These are phyloP conservation scores for Labrus mixtus DNA, from an alignment of 2,113 vertebrate species.

Conservation along the genomic window DNA sequence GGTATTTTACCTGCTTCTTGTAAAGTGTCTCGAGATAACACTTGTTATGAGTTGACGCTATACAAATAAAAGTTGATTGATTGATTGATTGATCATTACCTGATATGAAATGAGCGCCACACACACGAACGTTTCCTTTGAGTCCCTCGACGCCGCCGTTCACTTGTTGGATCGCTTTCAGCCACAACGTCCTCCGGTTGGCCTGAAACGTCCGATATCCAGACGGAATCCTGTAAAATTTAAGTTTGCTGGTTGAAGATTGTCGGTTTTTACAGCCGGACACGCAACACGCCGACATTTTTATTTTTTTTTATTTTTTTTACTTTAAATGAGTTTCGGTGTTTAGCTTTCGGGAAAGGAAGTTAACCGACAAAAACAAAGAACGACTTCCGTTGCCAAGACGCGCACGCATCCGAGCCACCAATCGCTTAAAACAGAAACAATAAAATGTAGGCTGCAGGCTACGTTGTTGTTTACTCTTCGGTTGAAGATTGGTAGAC, in stretches of 20 bases:
- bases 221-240: conserved; percentile 53
- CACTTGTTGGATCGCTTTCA: conserved; percentile 23
- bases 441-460: no score
- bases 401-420: conserved; percentile 45
- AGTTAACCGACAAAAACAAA: not conserved
- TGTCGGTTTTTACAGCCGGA: conserved; percentile 36
- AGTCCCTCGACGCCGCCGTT: conserved; percentile 26
- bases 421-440: no score
- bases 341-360: conserved; percentile 16
- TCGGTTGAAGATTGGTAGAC: no score
- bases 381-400: conserved; percentile 53
- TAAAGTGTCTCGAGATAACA: no score
- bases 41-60: no score
- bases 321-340: not conserved
- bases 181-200: conserved; percentile 55
- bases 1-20: no score
- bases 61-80: no score
- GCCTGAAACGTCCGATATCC: conserved; percentile 5
- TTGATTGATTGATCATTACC: no score
- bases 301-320: no score
- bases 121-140: conserved; percentile 19
- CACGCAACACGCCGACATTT: conserved; percentile 63
- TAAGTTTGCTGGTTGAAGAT: not conserved
- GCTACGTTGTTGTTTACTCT: no score
- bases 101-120: conserved; percentile 70